Evolutionary conservation across 2,113 vertebrate species (phyloP).

Genomic region (Nothocercus nigrocapillus): DNA sequence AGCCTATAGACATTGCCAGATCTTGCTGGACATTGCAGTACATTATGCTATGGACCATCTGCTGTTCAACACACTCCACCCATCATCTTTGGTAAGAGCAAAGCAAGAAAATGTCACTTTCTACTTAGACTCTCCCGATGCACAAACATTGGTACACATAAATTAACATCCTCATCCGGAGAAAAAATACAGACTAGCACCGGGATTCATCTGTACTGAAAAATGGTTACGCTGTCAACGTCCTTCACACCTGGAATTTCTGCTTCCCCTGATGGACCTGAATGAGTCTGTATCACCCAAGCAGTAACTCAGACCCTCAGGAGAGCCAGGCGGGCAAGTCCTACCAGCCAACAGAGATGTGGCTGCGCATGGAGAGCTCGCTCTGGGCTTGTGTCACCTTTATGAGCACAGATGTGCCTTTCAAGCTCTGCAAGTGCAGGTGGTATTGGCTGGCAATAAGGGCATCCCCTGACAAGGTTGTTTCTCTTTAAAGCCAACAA

Average conservation of each 20-base stretch:
- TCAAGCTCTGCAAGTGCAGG: not conserved
- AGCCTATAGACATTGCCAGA: not conserved
- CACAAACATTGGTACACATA: not conserved
- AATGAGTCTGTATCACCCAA: not conserved
- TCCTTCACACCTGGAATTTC: not conserved
- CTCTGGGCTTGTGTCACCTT: not conserved
- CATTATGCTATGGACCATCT: not conserved
- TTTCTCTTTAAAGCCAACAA: conserved; percentile 18
- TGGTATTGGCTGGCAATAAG: conserved; percentile 11
- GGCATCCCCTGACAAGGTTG: not conserved
- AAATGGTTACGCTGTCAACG: not conserved
- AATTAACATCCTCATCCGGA: rapidly evolving
- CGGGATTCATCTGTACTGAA: not conserved
- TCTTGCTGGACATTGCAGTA: not conserved
- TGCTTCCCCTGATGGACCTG: not conserved
- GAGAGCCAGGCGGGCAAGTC: not conserved
- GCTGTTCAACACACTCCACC: not conserved
- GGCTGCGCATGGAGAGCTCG: not conserved
- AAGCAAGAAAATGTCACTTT: not conserved
- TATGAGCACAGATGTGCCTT: not conserved
- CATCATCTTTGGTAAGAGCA: not conserved
- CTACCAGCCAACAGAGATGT: not conserved
- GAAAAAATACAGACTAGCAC: not conserved
- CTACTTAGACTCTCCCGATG: not conserved
- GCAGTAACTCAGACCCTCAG: not conserved